Percentiles rank a stretch among this genome's conserved stretches.
Conservation (phyloP, 2,888 invertebrate species). For the Cheilosia soror region DNA sequence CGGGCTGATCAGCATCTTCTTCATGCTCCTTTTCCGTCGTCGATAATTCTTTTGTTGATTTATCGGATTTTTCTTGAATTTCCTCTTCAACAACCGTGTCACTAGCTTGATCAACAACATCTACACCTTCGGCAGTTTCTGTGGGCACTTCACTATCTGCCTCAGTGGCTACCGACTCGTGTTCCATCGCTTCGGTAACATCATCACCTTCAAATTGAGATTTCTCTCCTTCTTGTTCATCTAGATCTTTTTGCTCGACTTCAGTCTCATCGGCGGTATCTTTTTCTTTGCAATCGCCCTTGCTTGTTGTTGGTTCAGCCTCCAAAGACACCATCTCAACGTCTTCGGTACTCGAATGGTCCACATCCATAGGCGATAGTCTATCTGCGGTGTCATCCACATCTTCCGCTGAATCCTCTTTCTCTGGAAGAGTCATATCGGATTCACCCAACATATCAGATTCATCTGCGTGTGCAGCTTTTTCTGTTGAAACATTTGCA, state of each 20-base stretch:
- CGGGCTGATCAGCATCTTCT: conserved; percentile 55
- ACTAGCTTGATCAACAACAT: conserved; percentile 38
- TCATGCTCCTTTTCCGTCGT: conserved; percentile 58
- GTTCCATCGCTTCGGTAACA: conserved; percentile 63
- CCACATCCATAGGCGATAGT: conserved; percentile 59
- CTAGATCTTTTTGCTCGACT: conserved; percentile 60
- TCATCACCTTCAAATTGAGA: conserved; percentile 48
- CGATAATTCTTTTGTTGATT: conserved; percentile 68
- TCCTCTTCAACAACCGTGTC: conserved; percentile 55
- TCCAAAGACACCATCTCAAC: conserved; percentile 70
- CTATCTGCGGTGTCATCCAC: conserved; percentile 74
- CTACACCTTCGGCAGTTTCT: conserved; percentile 55
- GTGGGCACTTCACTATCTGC: too few species aligned
- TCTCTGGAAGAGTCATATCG: conserved; percentile 77
- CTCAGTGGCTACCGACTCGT: conserved; percentile 16
- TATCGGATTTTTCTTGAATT: conserved; percentile 69
- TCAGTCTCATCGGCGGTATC: conserved; percentile 76
- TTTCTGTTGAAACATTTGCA: conserved; percentile 77
- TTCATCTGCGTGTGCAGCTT: conserved; percentile 78
- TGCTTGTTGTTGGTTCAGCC: conserved; percentile 39
- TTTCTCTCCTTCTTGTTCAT: conserved; percentile 64
- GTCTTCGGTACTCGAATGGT: conserved; percentile 75
- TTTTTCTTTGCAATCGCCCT: conserved; percentile 59
- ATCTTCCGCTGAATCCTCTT: not conserved
- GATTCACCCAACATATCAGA: conserved; percentile 80